These are phyloP conservation scores for Notodonta ziczac DNA, from an alignment of 2,888 invertebrate species.

Conservation along the genomic window DNA sequence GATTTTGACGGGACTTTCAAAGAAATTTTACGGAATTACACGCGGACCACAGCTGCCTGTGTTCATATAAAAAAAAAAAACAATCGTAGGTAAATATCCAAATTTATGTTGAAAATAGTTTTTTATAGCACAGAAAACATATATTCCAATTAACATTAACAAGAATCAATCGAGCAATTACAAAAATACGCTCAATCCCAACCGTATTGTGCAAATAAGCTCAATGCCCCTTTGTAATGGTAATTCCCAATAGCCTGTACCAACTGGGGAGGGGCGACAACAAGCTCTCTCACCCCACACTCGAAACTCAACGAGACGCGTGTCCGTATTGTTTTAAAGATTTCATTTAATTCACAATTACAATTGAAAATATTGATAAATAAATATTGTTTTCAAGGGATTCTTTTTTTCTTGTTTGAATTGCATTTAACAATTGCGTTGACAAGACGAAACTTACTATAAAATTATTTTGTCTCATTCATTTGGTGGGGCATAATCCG, in stretches of 20 bases:
- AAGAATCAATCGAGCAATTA: slow-evolving; percentile 2
- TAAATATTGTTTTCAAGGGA: not conserved
- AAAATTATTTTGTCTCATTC: too few relatives aligned
- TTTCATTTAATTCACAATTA: slow-evolving; percentile 1
- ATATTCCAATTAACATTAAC: slow-evolving; percentile 1
- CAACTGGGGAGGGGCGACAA: not conserved
- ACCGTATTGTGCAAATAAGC: slow-evolving; percentile 7
- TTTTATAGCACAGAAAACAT: too few relatives aligned
- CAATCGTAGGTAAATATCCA: too few relatives aligned
- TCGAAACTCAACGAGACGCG: slow-evolving; percentile 1
- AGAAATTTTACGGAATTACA: too few relatives aligned
- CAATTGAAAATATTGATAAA: not conserved
- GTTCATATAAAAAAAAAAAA: too few relatives aligned
- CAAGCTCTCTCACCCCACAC: slow-evolving; percentile 2
- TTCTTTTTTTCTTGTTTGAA: not conserved
- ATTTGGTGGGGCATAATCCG: too few relatives aligned
- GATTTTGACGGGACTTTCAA: too few relatives aligned
- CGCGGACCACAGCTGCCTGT: too few relatives aligned
- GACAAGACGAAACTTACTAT: not conserved
- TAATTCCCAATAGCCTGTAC: slow-evolving; percentile 2
- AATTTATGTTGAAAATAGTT: too few relatives aligned
- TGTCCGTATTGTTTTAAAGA: slow-evolving; percentile 5
- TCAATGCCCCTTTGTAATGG: not conserved
- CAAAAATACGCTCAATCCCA: slow-evolving; percentile 1
- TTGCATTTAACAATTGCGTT: not conserved